Percentiles rank a stretch among this genome's conserved stretches.
Evolutionary conservation across 1,140 invertebrate species (phyloP).

Genomic region (Euwallacea fornicatus): DNA sequence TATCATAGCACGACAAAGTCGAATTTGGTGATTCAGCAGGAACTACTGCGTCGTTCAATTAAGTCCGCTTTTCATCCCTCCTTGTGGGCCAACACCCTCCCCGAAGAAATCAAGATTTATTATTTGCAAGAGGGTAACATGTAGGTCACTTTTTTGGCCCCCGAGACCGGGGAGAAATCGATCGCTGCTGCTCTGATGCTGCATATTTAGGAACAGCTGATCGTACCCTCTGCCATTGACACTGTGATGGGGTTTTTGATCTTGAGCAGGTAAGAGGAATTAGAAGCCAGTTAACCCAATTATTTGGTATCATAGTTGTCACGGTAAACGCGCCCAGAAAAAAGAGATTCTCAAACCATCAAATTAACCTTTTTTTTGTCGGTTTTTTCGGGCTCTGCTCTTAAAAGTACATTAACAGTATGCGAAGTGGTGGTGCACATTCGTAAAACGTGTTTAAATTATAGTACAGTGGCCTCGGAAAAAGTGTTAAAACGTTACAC

Average conservation of each 20-base stretch:
- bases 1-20: constrained; percentile 23
- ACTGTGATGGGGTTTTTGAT: background rate
- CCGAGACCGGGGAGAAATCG: constrained; percentile 1
- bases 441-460: constrained; percentile 42
- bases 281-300: background rate
- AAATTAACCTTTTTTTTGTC: constrained; percentile 21
- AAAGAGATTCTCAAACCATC: constrained; percentile 1
- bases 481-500: constrained; percentile 45
- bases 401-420: constrained; percentile 38
- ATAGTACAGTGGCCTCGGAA: constrained; percentile 44
- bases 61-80: constrained; percentile 23
- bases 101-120: constrained; percentile 32
- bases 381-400: constrained; percentile 35
- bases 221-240: background rate
- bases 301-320: constrained; percentile 3
- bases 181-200: background rate
- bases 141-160: constrained; percentile 24
- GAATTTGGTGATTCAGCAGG: constrained; percentile 25
- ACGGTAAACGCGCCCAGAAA: background rate
- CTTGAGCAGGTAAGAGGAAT: background rate
- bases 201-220: background rate
- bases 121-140: constrained; percentile 26
- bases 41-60: constrained; percentile 23
- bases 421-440: constrained; percentile 22
- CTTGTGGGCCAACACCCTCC: constrained; percentile 30